phyloP scores from a whole-genome alignment of 2,888 invertebrate genomes.

The Bursaphelenchus okinawaensis region DNA sequence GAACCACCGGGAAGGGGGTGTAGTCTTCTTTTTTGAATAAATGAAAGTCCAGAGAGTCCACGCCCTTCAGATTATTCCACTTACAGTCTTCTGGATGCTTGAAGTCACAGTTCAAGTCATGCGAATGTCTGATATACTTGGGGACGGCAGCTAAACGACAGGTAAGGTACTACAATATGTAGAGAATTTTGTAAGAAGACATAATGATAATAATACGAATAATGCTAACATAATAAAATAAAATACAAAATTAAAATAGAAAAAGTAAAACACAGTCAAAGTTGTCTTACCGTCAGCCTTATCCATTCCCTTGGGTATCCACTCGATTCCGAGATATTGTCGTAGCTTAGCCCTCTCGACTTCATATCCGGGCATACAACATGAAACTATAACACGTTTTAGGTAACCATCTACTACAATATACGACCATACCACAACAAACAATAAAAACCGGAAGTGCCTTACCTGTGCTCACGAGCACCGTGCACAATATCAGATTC shows the following conservation, averaged over 20 bases:
- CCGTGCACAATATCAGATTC: neutral
- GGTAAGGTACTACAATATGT: no score
- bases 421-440: constrained; percentile 57
- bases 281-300: constrained; percentile 32
- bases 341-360: constrained; percentile 50
- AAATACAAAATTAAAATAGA: neutral
- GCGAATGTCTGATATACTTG: constrained; percentile 41
- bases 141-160: neutral
- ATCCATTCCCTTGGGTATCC: constrained; percentile 48
- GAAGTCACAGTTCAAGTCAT: constrained; percentile 53
- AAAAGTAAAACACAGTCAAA: constrained; percentile 11
- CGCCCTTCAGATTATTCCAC: constrained; percentile 46
- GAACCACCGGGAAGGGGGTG: constrained; percentile 51
- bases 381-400: constrained; percentile 16
- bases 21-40: constrained; percentile 53
- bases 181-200: no score
- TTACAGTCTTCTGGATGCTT: constrained; percentile 40
- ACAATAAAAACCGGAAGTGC: constrained; percentile 29
- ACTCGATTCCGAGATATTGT: constrained; percentile 55
- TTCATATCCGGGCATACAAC: constrained; percentile 55
- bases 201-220: no score
- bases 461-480: neutral
- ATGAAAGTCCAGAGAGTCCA: constrained; percentile 47
- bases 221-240: no score
- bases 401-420: no score